These are phyloP conservation scores for Eumaeus atala DNA, from an alignment of 1,140 invertebrate species.

Conservation along the genomic window DNA sequence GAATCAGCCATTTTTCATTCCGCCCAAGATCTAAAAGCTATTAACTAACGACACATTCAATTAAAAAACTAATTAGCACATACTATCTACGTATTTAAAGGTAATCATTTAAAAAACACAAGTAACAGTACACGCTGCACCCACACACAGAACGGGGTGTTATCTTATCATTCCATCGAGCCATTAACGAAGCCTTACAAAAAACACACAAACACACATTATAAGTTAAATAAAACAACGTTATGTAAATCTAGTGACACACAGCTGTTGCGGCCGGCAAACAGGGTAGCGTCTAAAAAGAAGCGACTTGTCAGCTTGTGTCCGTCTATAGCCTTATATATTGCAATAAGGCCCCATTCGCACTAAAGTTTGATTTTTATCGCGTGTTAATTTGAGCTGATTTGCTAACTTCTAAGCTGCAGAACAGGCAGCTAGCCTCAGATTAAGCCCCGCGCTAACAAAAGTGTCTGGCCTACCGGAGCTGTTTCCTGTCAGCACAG, in stretches of 20 bases:
- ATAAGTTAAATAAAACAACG: conserved; percentile 44
- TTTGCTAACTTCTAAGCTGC: too few species aligned
- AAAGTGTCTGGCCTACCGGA: too few species aligned
- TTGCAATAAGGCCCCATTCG: too few species aligned
- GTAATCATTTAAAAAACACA: conserved; percentile 14
- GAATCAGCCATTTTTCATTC: too few species aligned
- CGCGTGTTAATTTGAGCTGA: too few species aligned
- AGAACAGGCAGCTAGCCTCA: too few species aligned
- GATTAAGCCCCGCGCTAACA: too few species aligned
- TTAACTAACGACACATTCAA: conserved; percentile 5
- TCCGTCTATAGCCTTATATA: too few species aligned
- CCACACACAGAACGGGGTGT: conserved; percentile 49
- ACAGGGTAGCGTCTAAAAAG: neutral
- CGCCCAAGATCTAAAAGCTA: neutral
- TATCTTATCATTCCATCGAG: conserved; percentile 65
- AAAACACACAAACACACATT: conserved; percentile 54
- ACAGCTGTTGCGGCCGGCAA: conserved; percentile 19
- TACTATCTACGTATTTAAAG: conserved; percentile 10
- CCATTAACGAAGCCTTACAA: conserved; percentile 63
- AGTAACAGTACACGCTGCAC: conserved; percentile 27
- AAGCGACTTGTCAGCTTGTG: too few species aligned
- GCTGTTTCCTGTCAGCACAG: too few species aligned
- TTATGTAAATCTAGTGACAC: conserved; percentile 38
- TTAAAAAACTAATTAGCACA: conserved; percentile 11
- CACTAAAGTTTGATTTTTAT: too few species aligned